These are phyloP conservation scores for Callopanchax toddi DNA, from an alignment of 2,113 vertebrate species.

Conservation along the genomic window DNA sequence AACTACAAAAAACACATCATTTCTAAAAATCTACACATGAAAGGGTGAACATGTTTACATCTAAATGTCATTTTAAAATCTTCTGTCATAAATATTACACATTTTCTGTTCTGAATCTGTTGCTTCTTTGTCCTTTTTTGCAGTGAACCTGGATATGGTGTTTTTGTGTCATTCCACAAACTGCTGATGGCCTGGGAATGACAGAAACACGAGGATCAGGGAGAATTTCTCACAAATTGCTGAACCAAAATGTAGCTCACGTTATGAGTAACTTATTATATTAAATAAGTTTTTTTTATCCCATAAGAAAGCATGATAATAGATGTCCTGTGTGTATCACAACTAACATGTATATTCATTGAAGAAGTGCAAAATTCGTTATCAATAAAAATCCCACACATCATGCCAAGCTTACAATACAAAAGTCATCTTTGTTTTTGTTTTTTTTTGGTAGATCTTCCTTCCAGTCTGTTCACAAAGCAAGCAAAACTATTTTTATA, in stretches of 20 bases:
- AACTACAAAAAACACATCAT: neutral
- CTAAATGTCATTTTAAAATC: neutral
- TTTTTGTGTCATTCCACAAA: conserved; percentile 81
- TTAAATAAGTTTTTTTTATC: too few species aligned
- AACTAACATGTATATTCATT: too few species aligned
- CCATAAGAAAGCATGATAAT: too few species aligned
- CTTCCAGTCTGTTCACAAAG: too few species aligned
- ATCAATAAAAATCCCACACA: too few species aligned
- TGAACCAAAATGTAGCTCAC: neutral
- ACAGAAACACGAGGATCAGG: conserved; percentile 8
- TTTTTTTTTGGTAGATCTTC: too few species aligned
- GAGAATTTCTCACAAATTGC: neutral
- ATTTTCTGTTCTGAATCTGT: neutral
- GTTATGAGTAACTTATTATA: conserved; percentile 12
- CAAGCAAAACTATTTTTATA: too few species aligned
- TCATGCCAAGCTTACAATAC: too few species aligned
- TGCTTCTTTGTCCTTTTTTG: neutral
- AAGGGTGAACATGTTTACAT: neutral
- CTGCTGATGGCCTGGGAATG: conserved; percentile 83
- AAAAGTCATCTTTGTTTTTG: too few species aligned
- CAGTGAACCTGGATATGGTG: conserved; percentile 77
- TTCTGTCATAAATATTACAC: too few species aligned
- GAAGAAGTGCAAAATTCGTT: too few species aligned
- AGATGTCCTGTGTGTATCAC: neutral
- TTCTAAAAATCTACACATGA: fast-evolving